A percentile compares a stretch with the other conserved stretches of the same genome.
phyloP scores from a whole-genome alignment of 1,140 invertebrate genomes.

The Aphelenchoides fujianensis region DNA sequence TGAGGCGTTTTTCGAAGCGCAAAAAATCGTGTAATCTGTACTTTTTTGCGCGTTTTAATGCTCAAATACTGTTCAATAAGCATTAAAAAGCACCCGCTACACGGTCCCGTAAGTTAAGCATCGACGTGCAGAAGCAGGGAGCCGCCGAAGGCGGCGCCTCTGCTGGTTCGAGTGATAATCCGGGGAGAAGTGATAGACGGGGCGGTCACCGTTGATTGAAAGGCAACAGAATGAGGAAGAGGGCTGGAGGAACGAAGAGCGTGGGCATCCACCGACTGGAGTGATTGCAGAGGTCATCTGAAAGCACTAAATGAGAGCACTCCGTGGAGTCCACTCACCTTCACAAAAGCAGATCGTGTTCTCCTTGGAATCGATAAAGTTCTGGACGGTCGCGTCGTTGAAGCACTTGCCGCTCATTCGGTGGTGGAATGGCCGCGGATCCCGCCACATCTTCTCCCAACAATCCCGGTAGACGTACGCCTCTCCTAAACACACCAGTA shows the following conservation, averaged over 20 bases:
- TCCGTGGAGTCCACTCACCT: no score
- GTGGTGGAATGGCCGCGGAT: conserved; percentile 46
- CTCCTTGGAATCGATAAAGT: conserved; percentile 35
- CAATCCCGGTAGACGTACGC: conserved; percentile 47
- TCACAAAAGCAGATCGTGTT: conserved; percentile 53
- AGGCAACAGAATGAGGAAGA: neutral
- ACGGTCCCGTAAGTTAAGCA: no score
- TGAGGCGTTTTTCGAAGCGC: no score
- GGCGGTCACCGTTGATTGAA: neutral
- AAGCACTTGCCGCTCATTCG: conserved; percentile 41
- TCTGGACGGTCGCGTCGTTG: conserved; percentile 46
- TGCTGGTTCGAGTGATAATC: no score
- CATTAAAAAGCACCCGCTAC: no score
- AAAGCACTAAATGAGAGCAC: no score
- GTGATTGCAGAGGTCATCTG: neutral
- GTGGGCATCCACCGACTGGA: neutral
- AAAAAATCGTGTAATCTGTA: no score
- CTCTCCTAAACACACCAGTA: conserved; percentile 48
- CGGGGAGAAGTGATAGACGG: neutral
- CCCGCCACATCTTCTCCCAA: conserved; percentile 42
- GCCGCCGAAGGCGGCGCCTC: no score
- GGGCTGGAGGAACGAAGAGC: neutral
- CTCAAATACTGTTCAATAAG: no score
- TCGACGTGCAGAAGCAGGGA: no score
- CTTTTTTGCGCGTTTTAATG: no score